Evolutionary conservation across 2,113 vertebrate species (phyloP), one percentile per base, ranked within the genome.

Genomic region (Daphoenositta chrysoptera): DNA sequence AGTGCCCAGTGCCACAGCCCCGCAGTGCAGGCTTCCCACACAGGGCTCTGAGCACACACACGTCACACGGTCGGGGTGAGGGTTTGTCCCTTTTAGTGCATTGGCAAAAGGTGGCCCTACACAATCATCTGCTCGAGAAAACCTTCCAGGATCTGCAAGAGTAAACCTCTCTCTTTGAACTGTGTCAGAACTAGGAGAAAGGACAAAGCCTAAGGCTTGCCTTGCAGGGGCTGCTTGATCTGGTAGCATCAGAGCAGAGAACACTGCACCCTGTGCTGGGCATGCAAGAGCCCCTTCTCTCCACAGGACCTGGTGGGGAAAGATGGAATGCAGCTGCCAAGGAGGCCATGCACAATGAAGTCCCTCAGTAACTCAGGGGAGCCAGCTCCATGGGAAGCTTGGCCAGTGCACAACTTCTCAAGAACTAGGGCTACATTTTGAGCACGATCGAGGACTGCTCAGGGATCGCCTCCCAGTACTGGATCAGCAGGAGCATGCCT

Each of bases 31-130:
- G 89, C 93, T 86, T 70, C 92, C 94, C 94, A 96, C 95, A 96
- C 94, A 87, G 83, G 89, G 92, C 60, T 97, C 90, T 61, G 78
- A 91, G 71, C 73, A 56, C 78, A 54, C 86, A 88, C 71, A 53
- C 77, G 1, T 22, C 9, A 5, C 58, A 71, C 6, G 2, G 51
- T 57, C 54, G 1, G 54, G 50, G 93, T 8, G n/a, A 87, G 56
- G 50, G 92, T 50, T 60, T 65, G 54, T 83, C 77, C 54, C 57
- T 90, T 90, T 70, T 40, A 83, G 51, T 9, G 1, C 39, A 39
- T 92, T 45, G 30, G 76, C 76, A 86, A 86, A 93, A 68, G 60
- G 70, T 33, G 61, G 35, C 64, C 85, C 94, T 93, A 47, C 13
- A 23, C 70, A 60, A 88, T 16, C 66, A 90, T 19, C 82, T 42